Base-by-base conservation (phyloP, 2,113 vertebrate genomes). In the Spermophilus dauricus region DNA sequence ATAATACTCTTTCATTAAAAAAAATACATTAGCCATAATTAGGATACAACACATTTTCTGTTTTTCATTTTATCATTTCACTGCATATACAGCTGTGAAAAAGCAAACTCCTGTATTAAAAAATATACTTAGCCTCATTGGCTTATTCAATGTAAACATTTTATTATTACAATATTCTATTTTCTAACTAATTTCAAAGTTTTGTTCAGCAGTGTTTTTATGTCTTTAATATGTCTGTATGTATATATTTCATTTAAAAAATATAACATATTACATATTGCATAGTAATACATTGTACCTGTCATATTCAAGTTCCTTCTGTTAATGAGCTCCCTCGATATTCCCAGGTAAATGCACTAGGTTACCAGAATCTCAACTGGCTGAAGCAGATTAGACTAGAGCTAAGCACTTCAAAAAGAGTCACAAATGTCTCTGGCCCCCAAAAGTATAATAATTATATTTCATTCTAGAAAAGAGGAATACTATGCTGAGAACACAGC, bases 41-140 rank as follows among this genome's bases (percentile, higher is more conserved):
- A 89, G 26, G 17, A 14, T 51, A 81, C 0, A 81, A 75, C 18
- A 93, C 20, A 93, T 72, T 48, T 83, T 91, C 20, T 75, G 37
- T 16, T 77, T 95, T 82, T 37, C 58, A 69, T 53, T 10, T 39
- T 53, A 86, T 1, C 39, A 45, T 82, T 92, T 86, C 26, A 53
- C 39, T 94, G 28, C 13, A 77, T 56, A 45, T 65, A 48, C 2
- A 91, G 76, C 70, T 93, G 48, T 95, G 53, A 84, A 90, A 76
- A 77, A 28, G 4, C 22, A 94, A 65, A 67, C 20, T 51, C 51
- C 34, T 69, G 2, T 9, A 24, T 82, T 91, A 18, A 83, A 78
- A 97, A 87, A 73, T 86, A 83, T 53, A 45, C n/a, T 82, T 70
- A 85, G 78, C 6, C 3, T 82, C 34, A 83, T 37, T 95, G 11